Percentiles rank a stretch among this genome's conserved stretches.
Conservation (phyloP, 30 jellyfish, hydroid and myxozoan species). For the Morbakka virulenta region DNA sequence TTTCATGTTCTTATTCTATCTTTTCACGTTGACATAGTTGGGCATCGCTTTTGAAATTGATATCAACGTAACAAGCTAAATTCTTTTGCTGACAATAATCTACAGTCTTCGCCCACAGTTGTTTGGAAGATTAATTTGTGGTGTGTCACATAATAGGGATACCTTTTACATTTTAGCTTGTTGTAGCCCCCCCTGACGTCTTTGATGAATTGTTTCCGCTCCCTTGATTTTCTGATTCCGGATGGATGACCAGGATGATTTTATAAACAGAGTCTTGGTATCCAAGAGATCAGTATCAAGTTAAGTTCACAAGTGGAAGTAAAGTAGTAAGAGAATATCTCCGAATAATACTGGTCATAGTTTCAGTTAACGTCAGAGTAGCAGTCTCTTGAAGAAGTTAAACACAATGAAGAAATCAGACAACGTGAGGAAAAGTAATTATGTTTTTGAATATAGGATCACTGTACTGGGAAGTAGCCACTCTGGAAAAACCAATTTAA, state of each 20-base stretch:
- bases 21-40: too few species aligned
- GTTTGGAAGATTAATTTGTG: neutral
- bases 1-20: too few species aligned
- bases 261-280: neutral
- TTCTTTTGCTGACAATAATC: too few species aligned
- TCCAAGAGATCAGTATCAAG: too few species aligned
- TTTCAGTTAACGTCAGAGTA: too few species aligned
- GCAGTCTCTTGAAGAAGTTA: neutral
- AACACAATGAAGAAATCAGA: constrained; percentile 14
- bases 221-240: neutral
- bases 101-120: neutral
- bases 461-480: constrained; percentile 84
- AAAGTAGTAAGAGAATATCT: too few species aligned
- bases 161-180: neutral
- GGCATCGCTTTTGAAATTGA: too few species aligned
- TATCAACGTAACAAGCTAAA: too few species aligned
- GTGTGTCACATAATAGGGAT: neutral
- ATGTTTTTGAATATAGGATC: constrained; percentile 90
- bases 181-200: neutral
- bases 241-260: neutral
- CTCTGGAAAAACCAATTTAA: constrained; percentile 82
- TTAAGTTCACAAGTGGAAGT: too few species aligned
- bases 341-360: too few species aligned
- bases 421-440: constrained; percentile 76
- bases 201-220: neutral